Evolutionary conservation across 2,113 vertebrate species (phyloP).

Genomic region (Pyrgilauda ruficollis): DNA sequence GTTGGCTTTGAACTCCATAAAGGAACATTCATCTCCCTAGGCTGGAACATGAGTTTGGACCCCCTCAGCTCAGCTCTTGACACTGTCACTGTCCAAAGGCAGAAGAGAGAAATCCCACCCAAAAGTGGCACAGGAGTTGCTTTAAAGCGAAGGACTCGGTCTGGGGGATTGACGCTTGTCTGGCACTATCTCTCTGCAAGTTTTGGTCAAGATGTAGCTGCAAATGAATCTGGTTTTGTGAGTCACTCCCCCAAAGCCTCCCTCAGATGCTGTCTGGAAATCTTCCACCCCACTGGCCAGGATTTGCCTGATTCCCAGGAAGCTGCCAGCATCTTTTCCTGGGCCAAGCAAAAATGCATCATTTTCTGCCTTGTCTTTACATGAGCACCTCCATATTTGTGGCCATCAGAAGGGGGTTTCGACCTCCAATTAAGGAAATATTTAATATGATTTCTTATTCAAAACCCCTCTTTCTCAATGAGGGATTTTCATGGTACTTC

Average conservation of each 20-base stretch:
- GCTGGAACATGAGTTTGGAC: background rate
- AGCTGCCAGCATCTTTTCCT: background rate
- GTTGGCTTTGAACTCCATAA: background rate
- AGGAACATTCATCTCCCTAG: background rate
- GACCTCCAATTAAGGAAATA: background rate
- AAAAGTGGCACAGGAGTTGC: background rate
- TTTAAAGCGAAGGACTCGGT: rapidly evolving
- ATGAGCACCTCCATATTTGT: background rate
- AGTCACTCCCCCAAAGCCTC: background rate
- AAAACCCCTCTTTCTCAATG: background rate
- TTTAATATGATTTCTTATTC: background rate
- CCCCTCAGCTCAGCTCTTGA: rapidly evolving
- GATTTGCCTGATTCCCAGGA: background rate
- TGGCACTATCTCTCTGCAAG: background rate
- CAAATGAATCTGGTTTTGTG: background rate
- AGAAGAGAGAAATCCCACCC: background rate
- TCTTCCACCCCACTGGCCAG: background rate
- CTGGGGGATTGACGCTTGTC: too few species aligned
- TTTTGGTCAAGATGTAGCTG: background rate
- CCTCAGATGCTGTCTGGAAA: background rate
- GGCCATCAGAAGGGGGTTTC: background rate
- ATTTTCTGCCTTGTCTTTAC: background rate
- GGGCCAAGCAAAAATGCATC: background rate
- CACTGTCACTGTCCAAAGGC: background rate
- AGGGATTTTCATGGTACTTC: background rate